phyloP scores from a whole-genome alignment of 2,113 vertebrate genomes.

The Heteronetta atricapilla region DNA sequence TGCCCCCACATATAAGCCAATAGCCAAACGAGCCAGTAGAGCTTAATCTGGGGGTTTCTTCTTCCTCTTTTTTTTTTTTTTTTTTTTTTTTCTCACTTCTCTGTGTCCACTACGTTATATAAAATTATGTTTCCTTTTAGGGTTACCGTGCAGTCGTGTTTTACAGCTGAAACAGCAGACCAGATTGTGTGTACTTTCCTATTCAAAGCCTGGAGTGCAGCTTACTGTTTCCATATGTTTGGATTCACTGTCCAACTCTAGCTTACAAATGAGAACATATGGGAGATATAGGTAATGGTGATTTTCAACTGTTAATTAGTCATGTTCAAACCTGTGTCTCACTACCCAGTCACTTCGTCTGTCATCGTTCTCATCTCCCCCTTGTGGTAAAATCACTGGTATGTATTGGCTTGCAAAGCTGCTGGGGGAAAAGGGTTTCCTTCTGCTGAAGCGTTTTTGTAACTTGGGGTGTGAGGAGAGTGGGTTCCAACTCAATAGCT shows the following conservation, averaged over 20 bases:
- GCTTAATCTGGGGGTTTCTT: background rate
- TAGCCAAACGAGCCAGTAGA: background rate
- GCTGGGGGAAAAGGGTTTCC: fast-evolving
- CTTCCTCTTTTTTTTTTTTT: no score
- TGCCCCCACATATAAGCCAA: background rate
- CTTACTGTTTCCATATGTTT: constrained; percentile 52
- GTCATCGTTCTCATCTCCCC: background rate
- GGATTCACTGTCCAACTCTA: constrained; percentile 21
- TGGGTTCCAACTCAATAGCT: background rate
- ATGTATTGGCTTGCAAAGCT: background rate
- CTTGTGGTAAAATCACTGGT: background rate
- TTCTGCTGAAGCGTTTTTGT: background rate
- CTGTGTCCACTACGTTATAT: background rate
- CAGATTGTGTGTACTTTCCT: constrained; percentile 34
- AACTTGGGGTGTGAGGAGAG: background rate
- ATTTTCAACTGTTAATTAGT: constrained; percentile 44
- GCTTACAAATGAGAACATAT: constrained; percentile 44
- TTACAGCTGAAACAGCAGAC: constrained; percentile 8
- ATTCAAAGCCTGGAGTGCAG: background rate
- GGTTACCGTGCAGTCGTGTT: background rate
- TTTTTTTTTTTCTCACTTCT: background rate
- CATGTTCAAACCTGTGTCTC: background rate
- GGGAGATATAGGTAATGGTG: constrained; percentile 45
- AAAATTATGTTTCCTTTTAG: background rate
- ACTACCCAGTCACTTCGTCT: background rate